phyloP scores from a whole-genome alignment of 2,888 invertebrate species.

The Sminthurides aquaticus region DNA sequence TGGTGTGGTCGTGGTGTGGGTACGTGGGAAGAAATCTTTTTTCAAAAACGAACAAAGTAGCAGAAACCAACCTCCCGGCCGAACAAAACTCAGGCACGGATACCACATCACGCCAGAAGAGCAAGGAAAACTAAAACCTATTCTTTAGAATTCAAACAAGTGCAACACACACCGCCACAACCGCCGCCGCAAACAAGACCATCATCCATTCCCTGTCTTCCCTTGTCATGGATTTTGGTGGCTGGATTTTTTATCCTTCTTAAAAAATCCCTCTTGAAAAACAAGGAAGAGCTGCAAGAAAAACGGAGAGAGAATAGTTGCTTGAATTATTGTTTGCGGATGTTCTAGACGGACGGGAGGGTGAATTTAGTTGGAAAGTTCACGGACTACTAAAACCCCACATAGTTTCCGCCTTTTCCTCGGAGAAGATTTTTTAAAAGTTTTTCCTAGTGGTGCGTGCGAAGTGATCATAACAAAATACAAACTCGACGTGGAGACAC shows the following conservation, averaged over 20 bases:
- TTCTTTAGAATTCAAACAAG: too few species aligned
- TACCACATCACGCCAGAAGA: too few species aligned
- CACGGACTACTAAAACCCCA: too few species aligned
- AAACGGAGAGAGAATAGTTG: not conserved
- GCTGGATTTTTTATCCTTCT: not conserved
- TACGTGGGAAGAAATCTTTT: not conserved
- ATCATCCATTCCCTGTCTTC: not conserved
- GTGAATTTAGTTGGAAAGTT: not conserved
- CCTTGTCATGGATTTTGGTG: not conserved
- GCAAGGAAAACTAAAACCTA: too few species aligned
- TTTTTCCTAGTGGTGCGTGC: constrained; percentile 17
- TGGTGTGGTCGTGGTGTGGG: not conserved
- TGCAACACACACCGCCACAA: too few species aligned
- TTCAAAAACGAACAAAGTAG: not conserved
- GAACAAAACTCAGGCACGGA: too few species aligned
- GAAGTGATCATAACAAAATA: constrained; percentile 19
- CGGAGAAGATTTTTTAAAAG: not conserved
- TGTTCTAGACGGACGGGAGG: not conserved
- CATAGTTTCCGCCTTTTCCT: not conserved
- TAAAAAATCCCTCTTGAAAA: not conserved
- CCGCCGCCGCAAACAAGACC: too few species aligned
- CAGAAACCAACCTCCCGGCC: not conserved
- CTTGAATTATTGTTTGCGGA: not conserved
- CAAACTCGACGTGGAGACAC: not conserved
- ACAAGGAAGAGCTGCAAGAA: not conserved